Evolutionary conservation across 2,113 vertebrate genomes (phyloP), one percentile per base, ranked within the genome.

Genomic region (Gulo gulo): DNA sequence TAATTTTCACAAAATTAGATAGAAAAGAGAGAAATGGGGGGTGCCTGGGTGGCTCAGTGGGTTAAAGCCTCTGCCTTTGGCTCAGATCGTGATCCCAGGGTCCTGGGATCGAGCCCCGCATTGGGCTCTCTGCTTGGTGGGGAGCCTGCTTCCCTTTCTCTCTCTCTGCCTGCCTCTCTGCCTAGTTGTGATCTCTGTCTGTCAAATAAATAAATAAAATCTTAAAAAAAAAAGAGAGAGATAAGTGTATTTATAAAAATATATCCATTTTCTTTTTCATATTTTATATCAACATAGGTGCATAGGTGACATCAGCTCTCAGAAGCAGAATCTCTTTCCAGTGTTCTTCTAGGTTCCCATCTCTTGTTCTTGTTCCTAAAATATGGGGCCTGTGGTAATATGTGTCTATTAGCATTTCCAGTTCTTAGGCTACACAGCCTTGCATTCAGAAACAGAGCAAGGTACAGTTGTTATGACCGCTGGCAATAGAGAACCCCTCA

Each of bases 1-100:
- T 61, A 84, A 95, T 82, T 85, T 92, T 83, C 94, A 85, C 93
- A 50, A 81, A 86, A 36, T 52, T 83, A 87, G 67, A 63, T 78
- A 57, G 34, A 61, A 52, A 50, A 71, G 50, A 71, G 34, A 31
- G 11, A 71, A 76, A 23, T 88, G 52, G 15, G 52, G 52, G 16
- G 16, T 6, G 6, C 52, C 52, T 55, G 16, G 52, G 52, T 55
- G 52, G 16, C 52, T 55, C 52, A 52, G 52, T 55, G 52, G 16
- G 52, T 55, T 55, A 55, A 55, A 55, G 16, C 52, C 52, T 55
- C 52, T 18, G 52, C 52, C 52, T 55, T 55, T 18, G 52, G 52
- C 52, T 55, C 52, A 55, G 52, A 2, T 55, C 52, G 18, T 55
- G 52, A 55, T 55, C 15, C 5, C 52, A 55, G 52, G 52, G 52